Conservation (phyloP, 2,797 vertebrate genomes). For the Enteromius unitaeniatus region DNA sequence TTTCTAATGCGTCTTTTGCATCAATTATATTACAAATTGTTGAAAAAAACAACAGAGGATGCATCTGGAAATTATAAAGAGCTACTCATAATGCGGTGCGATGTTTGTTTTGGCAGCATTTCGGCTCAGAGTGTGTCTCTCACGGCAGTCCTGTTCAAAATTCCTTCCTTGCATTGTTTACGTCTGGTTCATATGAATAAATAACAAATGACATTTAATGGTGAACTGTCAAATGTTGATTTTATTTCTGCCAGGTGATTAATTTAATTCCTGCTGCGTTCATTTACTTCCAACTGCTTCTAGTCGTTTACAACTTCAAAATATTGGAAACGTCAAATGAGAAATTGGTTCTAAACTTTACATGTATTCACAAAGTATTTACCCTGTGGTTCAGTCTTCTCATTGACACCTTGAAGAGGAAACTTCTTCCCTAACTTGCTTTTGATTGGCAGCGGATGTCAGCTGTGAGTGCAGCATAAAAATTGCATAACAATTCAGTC, state of each 20-base stretch:
- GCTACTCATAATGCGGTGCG: not conserved
- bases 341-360: not conserved
- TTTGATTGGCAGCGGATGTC: slow-evolving; percentile 50
- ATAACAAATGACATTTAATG: slow-evolving; percentile 26
- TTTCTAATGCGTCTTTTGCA: not conserved
- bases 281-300: slow-evolving; percentile 11
- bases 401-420: slow-evolving; percentile 18
- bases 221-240: slow-evolving; percentile 9
- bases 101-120: slow-evolving; percentile 39
- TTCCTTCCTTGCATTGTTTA: slow-evolving; percentile 29
- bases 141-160: slow-evolving; percentile 24
- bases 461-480: slow-evolving; percentile 26
- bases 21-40: not conserved
- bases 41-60: not conserved
- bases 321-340: slow-evolving; percentile 1
- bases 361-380: slow-evolving; percentile 34
- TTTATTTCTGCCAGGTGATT: slow-evolving; percentile 17
- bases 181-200: slow-evolving; percentile 15
- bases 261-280: not conserved
- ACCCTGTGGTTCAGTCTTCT: slow-evolving; percentile 29
- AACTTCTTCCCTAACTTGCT: slow-evolving; percentile 4
- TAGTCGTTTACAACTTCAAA: not conserved
- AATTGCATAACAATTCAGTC: slow-evolving; percentile 60
- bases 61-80: not conserved
- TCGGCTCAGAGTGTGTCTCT: not conserved